Conservation (phyloP, 2,797 vertebrate genomes). For the Eleutherodactylus coqui region DNA sequence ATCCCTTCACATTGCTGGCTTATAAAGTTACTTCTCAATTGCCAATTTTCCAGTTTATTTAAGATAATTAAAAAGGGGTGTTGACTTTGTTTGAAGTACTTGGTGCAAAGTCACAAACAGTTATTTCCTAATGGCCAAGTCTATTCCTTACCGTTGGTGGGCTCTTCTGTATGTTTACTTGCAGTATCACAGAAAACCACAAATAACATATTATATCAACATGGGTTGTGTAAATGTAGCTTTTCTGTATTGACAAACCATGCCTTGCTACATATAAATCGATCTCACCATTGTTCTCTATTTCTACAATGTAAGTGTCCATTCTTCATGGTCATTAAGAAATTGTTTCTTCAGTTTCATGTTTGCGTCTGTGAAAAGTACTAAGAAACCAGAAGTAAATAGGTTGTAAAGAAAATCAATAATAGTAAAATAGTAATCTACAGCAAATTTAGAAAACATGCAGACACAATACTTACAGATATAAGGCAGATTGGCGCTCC, state of each 20-base stretch:
- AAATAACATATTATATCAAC: not conserved
- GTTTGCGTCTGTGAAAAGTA: not conserved
- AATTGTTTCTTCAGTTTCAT: not conserved
- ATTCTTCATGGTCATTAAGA: slow-evolving; percentile 3
- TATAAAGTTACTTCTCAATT: slow-evolving; percentile 24
- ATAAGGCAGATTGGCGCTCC: not conserved
- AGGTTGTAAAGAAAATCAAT: not conserved
- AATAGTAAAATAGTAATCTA: not conserved
- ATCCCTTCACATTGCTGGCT: slow-evolving; percentile 8
- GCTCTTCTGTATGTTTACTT: not conserved
- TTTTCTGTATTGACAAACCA: not conserved
- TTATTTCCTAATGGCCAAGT: not conserved
- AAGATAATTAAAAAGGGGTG: slow-evolving; percentile 21
- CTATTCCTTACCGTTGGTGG: not conserved
- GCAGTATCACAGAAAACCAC: not conserved
- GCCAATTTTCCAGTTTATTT: slow-evolving; percentile 15
- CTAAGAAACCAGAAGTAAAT: not conserved
- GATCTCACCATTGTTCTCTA: not conserved
- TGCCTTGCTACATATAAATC: not conserved
- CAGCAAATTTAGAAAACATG: not conserved
- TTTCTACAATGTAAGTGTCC: not conserved
- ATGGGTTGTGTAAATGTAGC: not conserved
- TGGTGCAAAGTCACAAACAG: not conserved
- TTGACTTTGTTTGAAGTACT: not conserved
- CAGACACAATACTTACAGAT: not conserved